Evolutionary conservation across 2,113 vertebrate species (phyloP).

Genomic region (Albula glossodonta): DNA sequence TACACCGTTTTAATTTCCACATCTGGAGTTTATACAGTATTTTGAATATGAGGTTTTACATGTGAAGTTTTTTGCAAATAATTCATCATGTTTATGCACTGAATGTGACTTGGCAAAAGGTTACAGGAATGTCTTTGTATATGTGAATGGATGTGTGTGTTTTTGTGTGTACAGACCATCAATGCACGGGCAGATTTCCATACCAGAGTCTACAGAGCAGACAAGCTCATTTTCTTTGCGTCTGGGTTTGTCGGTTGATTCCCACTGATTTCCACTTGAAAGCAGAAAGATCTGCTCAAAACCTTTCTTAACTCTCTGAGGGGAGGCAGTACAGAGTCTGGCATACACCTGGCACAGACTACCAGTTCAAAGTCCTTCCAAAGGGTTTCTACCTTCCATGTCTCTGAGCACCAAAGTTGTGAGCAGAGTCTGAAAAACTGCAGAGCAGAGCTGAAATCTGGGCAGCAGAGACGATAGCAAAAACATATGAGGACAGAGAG

Average conservation of each 20-base stretch:
- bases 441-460: not conserved
- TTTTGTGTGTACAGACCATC: too few species aligned
- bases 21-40: not conserved
- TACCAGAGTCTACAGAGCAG: too few species aligned
- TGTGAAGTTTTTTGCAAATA: not conserved
- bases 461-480: not conserved
- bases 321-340: not conserved
- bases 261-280: constrained; percentile 2
- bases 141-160: not conserved
- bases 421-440: not conserved
- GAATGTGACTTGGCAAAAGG: constrained; percentile 3
- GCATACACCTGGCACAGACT: not conserved
- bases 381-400: not conserved
- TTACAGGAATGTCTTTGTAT: constrained; percentile 20
- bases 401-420: not conserved
- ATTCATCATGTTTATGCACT: not conserved
- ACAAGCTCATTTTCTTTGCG: not conserved
- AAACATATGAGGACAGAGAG: not conserved
- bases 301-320: not conserved
- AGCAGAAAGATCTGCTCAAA: not conserved
- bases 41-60: not conserved
- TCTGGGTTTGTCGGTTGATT: not conserved
- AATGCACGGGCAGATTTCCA: too few species aligned
- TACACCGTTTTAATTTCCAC: not conserved
- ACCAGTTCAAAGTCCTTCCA: not conserved